Evolutionary conservation across 2,888 invertebrate species (phyloP), one percentile per base, ranked within the genome.

Genomic region (Junonia oenone): DNA sequence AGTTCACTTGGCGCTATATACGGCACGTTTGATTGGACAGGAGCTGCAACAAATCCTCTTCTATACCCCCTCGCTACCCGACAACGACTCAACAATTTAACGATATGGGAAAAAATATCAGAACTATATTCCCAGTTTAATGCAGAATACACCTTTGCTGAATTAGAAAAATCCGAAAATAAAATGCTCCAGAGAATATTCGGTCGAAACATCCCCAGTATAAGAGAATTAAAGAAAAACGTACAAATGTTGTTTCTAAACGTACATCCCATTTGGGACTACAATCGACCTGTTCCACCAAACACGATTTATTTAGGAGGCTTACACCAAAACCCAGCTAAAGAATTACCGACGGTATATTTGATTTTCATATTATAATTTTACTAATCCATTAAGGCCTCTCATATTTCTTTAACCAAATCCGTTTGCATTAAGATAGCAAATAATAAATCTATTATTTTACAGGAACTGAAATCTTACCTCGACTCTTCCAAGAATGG

Each of bases 181-280:
- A 33, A 52, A 45, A 55, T 67, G 49, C 19, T 68, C 0, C 65
- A 48, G 45, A 61, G 43, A 61, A 11, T 65, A 2, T 73, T 77
- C 59, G 81, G 77, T 9, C 15, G 58, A 1, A 49, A 71, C 29
- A 50, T 63, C 1, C 71, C 76, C 0, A 47, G 59, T n/a, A 9
- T 77, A 2, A 59, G 19, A 11, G 64, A 69, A 31, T 61, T 78
- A 26, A 61, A 56, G 14, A 63, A 71, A 6, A 72, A 71, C 46
- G 61, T 81, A 19, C 73, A 81, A 26, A 65, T 89, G 70, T 46
- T 87, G n/a, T 77, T 91, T 59, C 33, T 85, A 1, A 90, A 90
- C 58, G 66, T 68, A 0, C 75, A 90, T 67, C 78, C 81, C 0
- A 57, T 83, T n/a, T 78, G 78, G 68, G 72, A 71, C 40, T 66